Base-by-base conservation (phyloP, 2,797 vertebrate genomes). In the Aratinga solstitialis region DNA sequence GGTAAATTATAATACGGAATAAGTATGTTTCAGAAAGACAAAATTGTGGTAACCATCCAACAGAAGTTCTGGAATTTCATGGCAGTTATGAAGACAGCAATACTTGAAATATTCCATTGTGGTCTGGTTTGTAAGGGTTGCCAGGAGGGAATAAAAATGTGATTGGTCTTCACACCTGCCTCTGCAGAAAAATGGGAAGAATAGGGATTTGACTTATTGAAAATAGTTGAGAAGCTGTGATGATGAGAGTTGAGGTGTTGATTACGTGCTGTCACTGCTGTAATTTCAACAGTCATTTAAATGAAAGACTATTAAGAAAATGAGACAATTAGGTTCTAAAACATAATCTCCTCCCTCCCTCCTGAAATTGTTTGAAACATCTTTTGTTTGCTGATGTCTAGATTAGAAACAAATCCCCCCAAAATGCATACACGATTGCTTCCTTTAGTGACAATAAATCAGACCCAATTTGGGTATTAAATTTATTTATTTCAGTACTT, bases 391-490 rank as follows among this genome's bases (percentile, higher is more conserved):
- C 20, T 79, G 22, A 30, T 80, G 21, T 40, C 34, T 53, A 56
- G 32, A 48, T 7, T 63, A 40, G 26, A 81, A 95, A 77, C 0
- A 8, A 93, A 63, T 67, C 10, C 4, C 6, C 2, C 4, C 5
- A 29, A 94, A 84, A 63, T 68, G 13, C 3, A 32, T 45, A 36
- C 3, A 15, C 6, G 8, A 83, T 45, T 93, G 7, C 16, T 79
- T 89, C 67, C 63, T 95, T 84, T 66, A 26, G 27, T 59, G 29
- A 50, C 48, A 85, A 69, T 69, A 85, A 94, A 92, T 94, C 53
- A 71, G 36, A 61, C 34, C 13, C 36, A 77, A 59, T 21, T 42
- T 6, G 2, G 68, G 11, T 42, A 79, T 81, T 85, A 71, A 84
- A 94, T 93, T 83, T 51, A 42, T 87, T 69, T 76, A 82, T 11